Percentiles rank a stretch among this genome's conserved stretches.
These are phyloP conservation scores for Drosophila anomalipes DNA, from an alignment of 2,888 invertebrate species.

Conservation along the genomic window DNA sequence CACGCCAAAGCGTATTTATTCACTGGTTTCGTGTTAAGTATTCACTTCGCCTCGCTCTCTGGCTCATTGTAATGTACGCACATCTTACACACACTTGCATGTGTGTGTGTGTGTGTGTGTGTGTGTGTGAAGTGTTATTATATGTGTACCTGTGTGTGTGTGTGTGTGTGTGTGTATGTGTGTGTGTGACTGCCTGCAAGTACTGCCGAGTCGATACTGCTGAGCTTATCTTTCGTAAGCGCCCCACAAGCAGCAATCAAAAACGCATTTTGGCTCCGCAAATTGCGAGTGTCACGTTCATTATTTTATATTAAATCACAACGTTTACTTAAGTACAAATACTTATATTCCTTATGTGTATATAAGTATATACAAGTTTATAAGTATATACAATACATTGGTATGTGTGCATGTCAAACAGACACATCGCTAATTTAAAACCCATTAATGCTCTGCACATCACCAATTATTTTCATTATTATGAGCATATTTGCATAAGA, in stretches of 20 bases:
- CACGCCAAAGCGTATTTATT: constrained; percentile 46
- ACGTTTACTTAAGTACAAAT: constrained; percentile 33
- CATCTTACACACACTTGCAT: constrained; percentile 22
- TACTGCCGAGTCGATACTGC: constrained; percentile 30
- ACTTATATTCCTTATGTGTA: constrained; percentile 22
- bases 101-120: constrained; percentile 6
- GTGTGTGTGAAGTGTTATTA: constrained; percentile 5
- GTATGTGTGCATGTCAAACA: background rate
- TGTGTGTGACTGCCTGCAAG: constrained; percentile 26
- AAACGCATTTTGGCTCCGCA: constrained; percentile 55
- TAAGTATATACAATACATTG: background rate
- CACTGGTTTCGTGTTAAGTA: constrained; percentile 34
- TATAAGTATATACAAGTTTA: background rate
- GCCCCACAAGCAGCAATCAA: constrained; percentile 65
- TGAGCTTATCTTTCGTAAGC: constrained; percentile 60
- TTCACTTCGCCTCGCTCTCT: constrained; percentile 29
- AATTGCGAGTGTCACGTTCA: constrained; percentile 56
- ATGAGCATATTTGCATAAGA: background rate
- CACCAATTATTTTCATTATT: constrained; percentile 1
- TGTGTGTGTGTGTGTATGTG: constrained; percentile 3
- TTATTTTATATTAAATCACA: constrained; percentile 61
- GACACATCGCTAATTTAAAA: constrained; percentile 17
- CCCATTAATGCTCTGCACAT: constrained; percentile 26
- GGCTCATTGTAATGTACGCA: constrained; percentile 59
- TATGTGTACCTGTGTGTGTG: constrained; percentile 7